phyloP scores from a whole-genome alignment of 2,113 vertebrate species.

The Oryzias javanicus region DNA sequence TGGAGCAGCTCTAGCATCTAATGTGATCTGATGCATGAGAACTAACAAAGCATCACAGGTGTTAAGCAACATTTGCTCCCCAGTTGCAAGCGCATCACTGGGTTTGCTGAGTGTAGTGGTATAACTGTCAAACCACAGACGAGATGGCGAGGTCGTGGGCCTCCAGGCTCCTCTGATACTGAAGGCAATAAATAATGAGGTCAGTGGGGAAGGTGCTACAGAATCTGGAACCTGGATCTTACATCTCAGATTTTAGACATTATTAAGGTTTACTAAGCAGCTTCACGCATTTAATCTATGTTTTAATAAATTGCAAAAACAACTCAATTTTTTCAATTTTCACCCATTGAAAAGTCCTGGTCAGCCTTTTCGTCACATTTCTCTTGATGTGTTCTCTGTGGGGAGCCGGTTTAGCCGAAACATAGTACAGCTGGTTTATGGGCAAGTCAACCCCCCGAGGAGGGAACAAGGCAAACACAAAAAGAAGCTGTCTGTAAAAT shows the following conservation, averaged over 20 bases:
- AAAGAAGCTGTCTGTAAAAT: constrained; percentile 74
- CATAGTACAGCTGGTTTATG: constrained; percentile 51
- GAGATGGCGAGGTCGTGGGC: constrained; percentile 57
- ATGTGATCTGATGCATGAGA: neutral
- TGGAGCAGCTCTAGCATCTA: neutral
- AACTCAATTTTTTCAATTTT: too few relatives aligned
- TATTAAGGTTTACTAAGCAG: neutral
- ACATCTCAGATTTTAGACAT: neutral
- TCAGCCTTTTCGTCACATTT: constrained; percentile 10
- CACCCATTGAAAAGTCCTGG: constrained; percentile 13
- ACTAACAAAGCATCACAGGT: neutral
- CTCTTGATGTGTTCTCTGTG: constrained; percentile 16
- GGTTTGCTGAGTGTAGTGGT: constrained; percentile 35
- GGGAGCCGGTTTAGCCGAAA: constrained; percentile 34
- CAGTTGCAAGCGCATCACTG: neutral
- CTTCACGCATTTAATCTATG: too few relatives aligned
- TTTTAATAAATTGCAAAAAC: too few relatives aligned
- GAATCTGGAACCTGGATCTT: neutral
- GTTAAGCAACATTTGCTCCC: constrained; percentile 7
- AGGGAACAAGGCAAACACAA: constrained; percentile 66
- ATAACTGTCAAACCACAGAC: constrained; percentile 33
- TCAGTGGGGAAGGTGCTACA: constrained; percentile 12
- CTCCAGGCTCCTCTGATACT: constrained; percentile 47
- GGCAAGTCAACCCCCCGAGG: constrained; percentile 47
- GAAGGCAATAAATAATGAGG: constrained; percentile 33